Evolutionary conservation across 2,888 invertebrate species (phyloP).

Genomic region (Hirudinaria manillensis): DNA sequence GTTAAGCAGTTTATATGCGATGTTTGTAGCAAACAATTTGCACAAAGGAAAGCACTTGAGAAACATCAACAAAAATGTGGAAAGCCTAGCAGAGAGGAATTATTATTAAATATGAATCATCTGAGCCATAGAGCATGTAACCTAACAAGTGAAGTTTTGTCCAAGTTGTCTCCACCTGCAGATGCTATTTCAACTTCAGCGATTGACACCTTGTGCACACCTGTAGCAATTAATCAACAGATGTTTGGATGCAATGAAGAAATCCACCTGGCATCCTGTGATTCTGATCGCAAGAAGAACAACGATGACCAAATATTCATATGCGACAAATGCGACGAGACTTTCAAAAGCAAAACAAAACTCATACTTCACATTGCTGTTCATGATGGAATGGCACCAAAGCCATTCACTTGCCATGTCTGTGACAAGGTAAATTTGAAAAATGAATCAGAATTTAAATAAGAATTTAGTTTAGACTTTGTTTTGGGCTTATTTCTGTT

Average conservation of each 20-base stretch:
- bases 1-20: not conserved
- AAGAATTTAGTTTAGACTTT: not conserved
- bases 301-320: not conserved
- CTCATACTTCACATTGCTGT: slow-evolving; percentile 2
- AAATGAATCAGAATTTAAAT: not conserved
- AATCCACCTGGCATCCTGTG: no score
- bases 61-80: not conserved
- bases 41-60: not conserved
- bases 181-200: no score
- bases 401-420: slow-evolving; percentile 6
- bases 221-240: no score
- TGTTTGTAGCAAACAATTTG: not conserved
- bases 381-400: slow-evolving; percentile 11
- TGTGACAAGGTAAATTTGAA: not conserved
- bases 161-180: no score
- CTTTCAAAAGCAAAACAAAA: slow-evolving; percentile 10
- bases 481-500: not conserved
- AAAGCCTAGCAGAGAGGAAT: not conserved
- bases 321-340: slow-evolving; percentile 12
- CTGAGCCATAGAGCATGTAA: no score
- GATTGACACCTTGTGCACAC: no score
- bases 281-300: no score
- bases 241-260: no score
- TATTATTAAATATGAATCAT: not conserved
- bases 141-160: no score